Evolutionary conservation across 35 echinoderm and acorn worm genomes (phyloP).

Genomic region (Hemicentrotus pulcherrimus): DNA sequence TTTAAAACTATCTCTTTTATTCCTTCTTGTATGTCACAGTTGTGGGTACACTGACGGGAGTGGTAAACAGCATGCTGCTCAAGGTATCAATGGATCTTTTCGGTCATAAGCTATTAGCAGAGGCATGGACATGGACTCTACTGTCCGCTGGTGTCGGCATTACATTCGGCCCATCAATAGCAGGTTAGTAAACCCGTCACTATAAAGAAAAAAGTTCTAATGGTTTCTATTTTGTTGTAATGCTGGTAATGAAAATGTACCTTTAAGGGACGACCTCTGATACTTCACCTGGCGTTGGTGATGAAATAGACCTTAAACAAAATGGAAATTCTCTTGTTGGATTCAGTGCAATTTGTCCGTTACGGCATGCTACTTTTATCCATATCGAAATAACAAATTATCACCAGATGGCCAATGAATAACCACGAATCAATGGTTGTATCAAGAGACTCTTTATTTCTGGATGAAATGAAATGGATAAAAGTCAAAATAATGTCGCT

Average conservation of each 20-base stretch:
- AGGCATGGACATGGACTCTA: slow-evolving; percentile 91
- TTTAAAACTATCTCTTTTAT: not conserved
- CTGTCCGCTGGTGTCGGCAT: slow-evolving; percentile 90
- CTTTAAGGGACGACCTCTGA: not conserved
- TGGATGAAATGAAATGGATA: too few relatives aligned
- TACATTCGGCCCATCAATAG: slow-evolving; percentile 84
- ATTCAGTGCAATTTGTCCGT: too few relatives aligned
- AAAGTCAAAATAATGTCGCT: too few relatives aligned
- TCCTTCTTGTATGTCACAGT: slow-evolving; percentile 56
- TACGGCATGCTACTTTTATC: too few relatives aligned
- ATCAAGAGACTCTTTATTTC: too few relatives aligned
- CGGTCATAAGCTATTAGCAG: slow-evolving; percentile 84
- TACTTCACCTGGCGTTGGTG: too few relatives aligned
- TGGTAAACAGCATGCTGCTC: slow-evolving; percentile 95
- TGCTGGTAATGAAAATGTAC: not conserved
- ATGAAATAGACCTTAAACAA: too few relatives aligned
- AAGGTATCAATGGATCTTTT: slow-evolving; percentile 95
- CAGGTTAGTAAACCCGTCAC: slow-evolving; percentile 57
- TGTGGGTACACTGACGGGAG: slow-evolving; percentile 73
- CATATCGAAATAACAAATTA: too few relatives aligned
- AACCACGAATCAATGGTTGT: too few relatives aligned
- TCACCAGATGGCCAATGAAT: too few relatives aligned
- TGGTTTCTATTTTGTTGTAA: not conserved
- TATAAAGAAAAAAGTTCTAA: not conserved
- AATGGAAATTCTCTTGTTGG: too few relatives aligned